A percentile compares a stretch with the other conserved stretches of the same genome.
phyloP scores from a whole-genome alignment of 2,113 vertebrate species.

The Rhea pennata region DNA sequence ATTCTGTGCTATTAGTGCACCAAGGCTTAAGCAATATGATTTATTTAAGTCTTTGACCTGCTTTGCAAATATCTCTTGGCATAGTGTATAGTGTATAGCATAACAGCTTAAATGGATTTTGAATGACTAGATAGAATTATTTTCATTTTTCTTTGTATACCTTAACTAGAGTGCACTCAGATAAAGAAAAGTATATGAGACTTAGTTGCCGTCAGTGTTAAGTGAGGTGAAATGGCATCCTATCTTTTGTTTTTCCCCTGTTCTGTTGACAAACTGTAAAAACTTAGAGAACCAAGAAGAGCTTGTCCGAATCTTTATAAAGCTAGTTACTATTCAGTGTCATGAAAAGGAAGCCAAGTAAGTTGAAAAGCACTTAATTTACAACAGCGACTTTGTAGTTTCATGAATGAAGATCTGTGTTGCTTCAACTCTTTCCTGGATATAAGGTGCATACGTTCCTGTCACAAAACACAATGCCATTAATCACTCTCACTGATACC shows the following conservation, averaged over 20 bases:
- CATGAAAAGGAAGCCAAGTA: background rate
- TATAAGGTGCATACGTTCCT: background rate
- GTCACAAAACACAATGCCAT: background rate
- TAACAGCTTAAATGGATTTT: conserved; percentile 40
- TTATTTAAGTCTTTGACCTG: conserved; percentile 41
- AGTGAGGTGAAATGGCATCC: background rate
- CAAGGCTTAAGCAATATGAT: conserved; percentile 14
- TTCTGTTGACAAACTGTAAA: background rate
- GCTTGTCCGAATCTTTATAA: background rate
- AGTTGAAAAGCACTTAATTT: background rate
- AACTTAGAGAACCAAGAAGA: background rate
- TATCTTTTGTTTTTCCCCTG: background rate
- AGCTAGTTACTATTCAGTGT: background rate
- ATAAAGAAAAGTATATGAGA: background rate
- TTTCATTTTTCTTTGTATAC: conserved; percentile 19
- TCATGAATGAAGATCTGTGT: background rate
- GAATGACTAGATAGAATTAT: conserved; percentile 11
- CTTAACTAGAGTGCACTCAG: conserved; percentile 13
- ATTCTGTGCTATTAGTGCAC: background rate
- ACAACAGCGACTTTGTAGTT: background rate
- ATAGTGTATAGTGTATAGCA: background rate
- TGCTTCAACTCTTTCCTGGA: background rate
- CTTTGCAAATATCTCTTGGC: conserved; percentile 22
- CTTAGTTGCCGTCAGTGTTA: background rate
- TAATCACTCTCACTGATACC: background rate